Conservation (phyloP, 1,140 invertebrate genomes). For the Cotesia vestalis region DNA sequence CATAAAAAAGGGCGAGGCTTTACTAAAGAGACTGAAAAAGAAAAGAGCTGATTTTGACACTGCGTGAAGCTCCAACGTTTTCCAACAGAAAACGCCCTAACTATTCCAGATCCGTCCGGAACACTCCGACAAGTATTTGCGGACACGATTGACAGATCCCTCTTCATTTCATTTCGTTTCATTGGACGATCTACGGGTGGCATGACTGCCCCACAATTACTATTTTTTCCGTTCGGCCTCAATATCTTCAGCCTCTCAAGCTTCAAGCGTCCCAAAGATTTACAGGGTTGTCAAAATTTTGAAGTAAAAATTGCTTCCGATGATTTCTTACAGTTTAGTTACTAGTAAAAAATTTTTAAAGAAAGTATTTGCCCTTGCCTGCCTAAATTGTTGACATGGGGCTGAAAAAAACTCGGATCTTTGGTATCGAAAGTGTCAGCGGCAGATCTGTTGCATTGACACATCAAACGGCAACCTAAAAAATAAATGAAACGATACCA, state of each 20-base stretch:
- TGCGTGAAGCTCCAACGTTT: not conserved
- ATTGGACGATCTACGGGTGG: conserved; percentile 6
- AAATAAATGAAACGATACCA: too few species aligned
- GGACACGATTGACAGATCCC: conserved; percentile 21
- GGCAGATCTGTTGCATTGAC: too few species aligned
- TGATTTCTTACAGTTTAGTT: too few species aligned
- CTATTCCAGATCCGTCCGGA: conserved; percentile 17
- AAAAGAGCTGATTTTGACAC: conserved; percentile 22
- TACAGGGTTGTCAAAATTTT: not conserved
- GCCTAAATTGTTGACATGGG: too few species aligned
- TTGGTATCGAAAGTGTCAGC: too few species aligned
- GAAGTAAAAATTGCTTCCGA: not conserved
- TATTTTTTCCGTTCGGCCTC: not conserved
- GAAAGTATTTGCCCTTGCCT: too few species aligned
- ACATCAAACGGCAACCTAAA: too few species aligned
- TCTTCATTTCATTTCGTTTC: not conserved
- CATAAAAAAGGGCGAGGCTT: not conserved
- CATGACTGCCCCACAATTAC: not conserved
- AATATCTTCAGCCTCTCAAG: not conserved
- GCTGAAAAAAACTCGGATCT: too few species aligned
- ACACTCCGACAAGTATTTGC: conserved; percentile 23
- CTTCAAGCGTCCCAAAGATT: not conserved
- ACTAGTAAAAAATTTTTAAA: too few species aligned
- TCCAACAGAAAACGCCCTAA: not conserved
- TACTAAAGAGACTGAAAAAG: not conserved